phyloP scores from a whole-genome alignment of 2,888 invertebrate genomes.

The Clusia tigrina region DNA sequence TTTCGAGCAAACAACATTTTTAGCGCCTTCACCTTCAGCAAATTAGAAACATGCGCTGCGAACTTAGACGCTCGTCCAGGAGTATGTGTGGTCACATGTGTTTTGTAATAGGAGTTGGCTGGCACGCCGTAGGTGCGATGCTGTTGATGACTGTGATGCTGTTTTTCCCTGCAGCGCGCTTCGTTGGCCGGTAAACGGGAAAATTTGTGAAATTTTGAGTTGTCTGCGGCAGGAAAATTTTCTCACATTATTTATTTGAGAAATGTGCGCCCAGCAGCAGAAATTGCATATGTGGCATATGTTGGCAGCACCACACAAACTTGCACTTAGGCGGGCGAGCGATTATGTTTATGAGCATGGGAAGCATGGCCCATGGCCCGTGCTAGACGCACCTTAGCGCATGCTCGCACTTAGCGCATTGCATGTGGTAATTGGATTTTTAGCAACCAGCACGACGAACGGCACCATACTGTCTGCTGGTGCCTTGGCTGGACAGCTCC shows the following conservation, averaged over 20 bases:
- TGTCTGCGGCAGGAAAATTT: constrained; percentile 37
- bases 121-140: constrained; percentile 46
- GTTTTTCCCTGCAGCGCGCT: constrained; percentile 52
- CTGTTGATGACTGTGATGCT: constrained; percentile 38
- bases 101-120: constrained; percentile 28
- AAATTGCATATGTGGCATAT: constrained; percentile 44
- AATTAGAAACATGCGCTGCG: constrained; percentile 13
- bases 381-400: constrained; percentile 29
- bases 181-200: constrained; percentile 40
- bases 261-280: constrained; percentile 26
- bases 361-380: too few relatives aligned
- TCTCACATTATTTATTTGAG: constrained; percentile 37
- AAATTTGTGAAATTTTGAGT: too few relatives aligned
- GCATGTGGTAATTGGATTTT: too few relatives aligned
- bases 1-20: constrained; percentile 40
- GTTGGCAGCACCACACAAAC: neutral
- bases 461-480: constrained; percentile 40
- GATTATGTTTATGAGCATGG: too few relatives aligned
- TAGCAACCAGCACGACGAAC: neutral
- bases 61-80: too few relatives aligned
- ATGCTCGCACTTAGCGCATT: neutral
- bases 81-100: neutral
- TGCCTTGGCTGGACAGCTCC: neutral
- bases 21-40: constrained; percentile 45
- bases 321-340: too few relatives aligned